A percentile compares a stretch with the other conserved stretches of the same genome.
These are phyloP conservation scores for Chrysolina haemoptera DNA, from an alignment of 2,888 invertebrate genomes.

Conservation along the genomic window DNA sequence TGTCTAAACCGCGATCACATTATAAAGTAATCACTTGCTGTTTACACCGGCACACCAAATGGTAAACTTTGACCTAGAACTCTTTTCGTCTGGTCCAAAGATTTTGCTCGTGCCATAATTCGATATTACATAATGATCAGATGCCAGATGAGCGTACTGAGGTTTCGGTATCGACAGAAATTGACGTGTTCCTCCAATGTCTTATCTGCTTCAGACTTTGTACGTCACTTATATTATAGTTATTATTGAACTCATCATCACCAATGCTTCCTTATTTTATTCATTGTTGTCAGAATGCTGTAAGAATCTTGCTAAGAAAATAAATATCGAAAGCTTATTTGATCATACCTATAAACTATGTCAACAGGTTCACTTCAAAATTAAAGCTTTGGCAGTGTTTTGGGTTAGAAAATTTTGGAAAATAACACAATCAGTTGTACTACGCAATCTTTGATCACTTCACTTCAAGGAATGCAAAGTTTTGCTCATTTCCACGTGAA, in stretches of 20 bases:
- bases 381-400: too few relatives aligned
- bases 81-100: conserved; percentile 3
- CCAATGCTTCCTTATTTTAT: not conserved
- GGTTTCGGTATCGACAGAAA: not conserved
- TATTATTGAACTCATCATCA: not conserved
- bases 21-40: not conserved
- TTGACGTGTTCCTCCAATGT: not conserved
- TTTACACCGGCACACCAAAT: not conserved
- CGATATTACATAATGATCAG: not conserved
- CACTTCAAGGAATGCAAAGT: too few relatives aligned
- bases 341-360: too few relatives aligned
- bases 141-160: not conserved
- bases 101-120: not conserved
- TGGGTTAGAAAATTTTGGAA: too few relatives aligned
- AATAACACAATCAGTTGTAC: too few relatives aligned
- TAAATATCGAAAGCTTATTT: too few relatives aligned
- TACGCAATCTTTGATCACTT: too few relatives aligned
- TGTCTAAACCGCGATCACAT: conserved; percentile 5
- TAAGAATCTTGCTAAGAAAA: too few relatives aligned
- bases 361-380: too few relatives aligned
- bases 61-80: conserved; percentile 1
- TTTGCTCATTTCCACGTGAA: too few relatives aligned
- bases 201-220: not conserved
- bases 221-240: not conserved
- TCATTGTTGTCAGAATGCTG: not conserved